Percentiles rank a stretch among this genome's conserved stretches.
phyloP scores from a whole-genome alignment of 2,113 vertebrate species.

The Colinus virginianus region DNA sequence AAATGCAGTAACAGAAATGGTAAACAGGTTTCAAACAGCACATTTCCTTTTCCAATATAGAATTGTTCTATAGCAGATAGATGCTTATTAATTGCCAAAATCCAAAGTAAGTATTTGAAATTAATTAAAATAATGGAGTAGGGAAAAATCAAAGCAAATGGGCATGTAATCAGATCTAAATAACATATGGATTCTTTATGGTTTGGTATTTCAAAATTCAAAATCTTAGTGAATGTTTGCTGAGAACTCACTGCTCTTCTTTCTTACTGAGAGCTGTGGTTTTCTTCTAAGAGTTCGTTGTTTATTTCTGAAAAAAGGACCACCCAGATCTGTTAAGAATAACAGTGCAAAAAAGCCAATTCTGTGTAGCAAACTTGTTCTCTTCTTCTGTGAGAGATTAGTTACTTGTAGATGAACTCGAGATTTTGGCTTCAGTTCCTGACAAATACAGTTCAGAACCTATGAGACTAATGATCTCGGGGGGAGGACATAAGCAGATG shows the following conservation, averaged over 20 bases:
- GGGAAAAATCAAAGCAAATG: neutral
- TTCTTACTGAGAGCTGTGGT: neutral
- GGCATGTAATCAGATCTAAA: neutral
- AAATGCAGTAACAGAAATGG: neutral
- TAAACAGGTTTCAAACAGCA: neutral
- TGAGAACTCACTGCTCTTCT: neutral
- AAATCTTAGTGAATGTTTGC: neutral
- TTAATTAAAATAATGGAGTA: neutral
- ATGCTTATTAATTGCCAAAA: neutral
- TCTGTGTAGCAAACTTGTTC: neutral
- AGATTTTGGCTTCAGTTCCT: neutral
- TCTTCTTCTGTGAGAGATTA: neutral
- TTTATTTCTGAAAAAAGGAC: neutral
- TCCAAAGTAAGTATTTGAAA: neutral
- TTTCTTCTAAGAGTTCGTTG: neutral
- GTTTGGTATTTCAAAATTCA: neutral
- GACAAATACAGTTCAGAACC: neutral
- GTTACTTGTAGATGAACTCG: neutral
- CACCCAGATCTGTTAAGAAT: neutral
- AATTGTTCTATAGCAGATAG: neutral
- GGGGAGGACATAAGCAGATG: neutral
- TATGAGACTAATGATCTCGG: neutral
- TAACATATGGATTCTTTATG: neutral
- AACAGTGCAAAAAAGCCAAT: neutral
- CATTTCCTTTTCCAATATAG: neutral